These are phyloP conservation scores for Acanthochromis polyacanthus DNA, from an alignment of 2,113 vertebrate genomes.

Conservation along the genomic window DNA sequence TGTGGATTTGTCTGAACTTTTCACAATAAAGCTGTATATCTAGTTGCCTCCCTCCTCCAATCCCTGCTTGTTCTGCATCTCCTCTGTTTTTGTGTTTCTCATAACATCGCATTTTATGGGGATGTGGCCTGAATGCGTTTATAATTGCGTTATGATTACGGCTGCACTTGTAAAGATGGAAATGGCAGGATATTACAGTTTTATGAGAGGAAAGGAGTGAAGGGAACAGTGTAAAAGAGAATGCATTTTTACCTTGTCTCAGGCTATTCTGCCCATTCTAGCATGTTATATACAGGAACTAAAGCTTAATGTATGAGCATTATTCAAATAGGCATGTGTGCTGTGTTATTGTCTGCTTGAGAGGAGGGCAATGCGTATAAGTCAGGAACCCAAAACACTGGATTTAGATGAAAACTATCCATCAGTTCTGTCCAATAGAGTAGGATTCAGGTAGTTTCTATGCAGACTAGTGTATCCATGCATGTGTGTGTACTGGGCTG, in stretches of 20 bases:
- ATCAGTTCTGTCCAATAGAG: slow-evolving; percentile 24
- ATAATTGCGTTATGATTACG: slow-evolving; percentile 74
- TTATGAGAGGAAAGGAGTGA: slow-evolving; percentile 26
- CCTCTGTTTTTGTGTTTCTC: slow-evolving; percentile 17
- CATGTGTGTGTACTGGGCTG: slow-evolving; percentile 20
- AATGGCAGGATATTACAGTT: slow-evolving; percentile 41
- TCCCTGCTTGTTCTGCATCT: background rate
- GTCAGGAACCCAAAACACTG: slow-evolving; percentile 36
- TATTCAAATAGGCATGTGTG: slow-evolving; percentile 47
- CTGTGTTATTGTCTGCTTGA: slow-evolving; percentile 22
- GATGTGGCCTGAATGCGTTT: slow-evolving; percentile 57
- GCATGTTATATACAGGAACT: slow-evolving; percentile 36
- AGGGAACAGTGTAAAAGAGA: background rate
- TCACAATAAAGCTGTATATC: background rate
- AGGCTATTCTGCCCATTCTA: slow-evolving; percentile 38
- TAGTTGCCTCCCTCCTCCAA: background rate
- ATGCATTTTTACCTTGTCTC: slow-evolving; percentile 23
- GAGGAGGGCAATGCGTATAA: slow-evolving; percentile 22
- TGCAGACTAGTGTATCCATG: slow-evolving; percentile 6
- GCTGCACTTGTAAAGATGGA: slow-evolving; percentile 54
- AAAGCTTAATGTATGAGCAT: slow-evolving; percentile 41
- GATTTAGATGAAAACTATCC: slow-evolving; percentile 52
- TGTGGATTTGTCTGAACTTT: background rate
- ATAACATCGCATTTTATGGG: slow-evolving; percentile 17
- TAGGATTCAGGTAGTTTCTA: slow-evolving; percentile 13